phyloP scores from a whole-genome alignment of 92 coral and sea anemone genomes.

The Porites lobata region DNA sequence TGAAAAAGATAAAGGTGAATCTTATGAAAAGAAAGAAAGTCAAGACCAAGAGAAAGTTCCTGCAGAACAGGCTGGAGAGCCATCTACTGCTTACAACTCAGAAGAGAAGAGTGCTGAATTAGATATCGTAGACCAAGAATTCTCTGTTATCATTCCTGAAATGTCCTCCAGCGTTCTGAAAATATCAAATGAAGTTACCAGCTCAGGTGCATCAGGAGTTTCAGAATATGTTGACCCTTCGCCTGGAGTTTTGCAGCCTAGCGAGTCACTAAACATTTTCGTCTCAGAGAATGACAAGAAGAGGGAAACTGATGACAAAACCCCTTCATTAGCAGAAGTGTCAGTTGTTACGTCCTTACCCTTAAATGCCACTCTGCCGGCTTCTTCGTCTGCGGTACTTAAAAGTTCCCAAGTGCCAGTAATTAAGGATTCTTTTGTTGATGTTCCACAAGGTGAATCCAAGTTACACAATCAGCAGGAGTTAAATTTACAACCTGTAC shows the following conservation, averaged over 20 bases:
- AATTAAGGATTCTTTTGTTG: constrained; percentile 10
- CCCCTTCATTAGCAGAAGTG: constrained; percentile 27
- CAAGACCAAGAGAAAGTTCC: neutral
- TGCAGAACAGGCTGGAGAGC: neutral
- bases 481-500: neutral
- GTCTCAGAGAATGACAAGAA: neutral
- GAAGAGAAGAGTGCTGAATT: constrained; percentile 50
- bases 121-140: neutral
- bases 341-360: constrained; percentile 35
- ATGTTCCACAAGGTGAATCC: neutral
- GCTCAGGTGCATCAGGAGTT: neutral
- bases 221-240: neutral
- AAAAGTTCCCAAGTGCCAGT: constrained; percentile 22
- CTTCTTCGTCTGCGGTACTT: constrained; percentile 3
- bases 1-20: neutral
- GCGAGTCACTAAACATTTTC: constrained; percentile 10
- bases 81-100: constrained; percentile 5
- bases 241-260: constrained; percentile 17
- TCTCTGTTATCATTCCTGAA: neutral
- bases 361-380: constrained; percentile 24
- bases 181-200: neutral
- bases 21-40: neutral
- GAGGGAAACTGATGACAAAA: constrained; percentile 15
- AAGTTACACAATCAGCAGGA: neutral
- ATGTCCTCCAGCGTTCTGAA: constrained; percentile 13